Evolutionary conservation across 1,140 invertebrate species (phyloP).

Genomic region (Scaptomyza graminum): DNA sequence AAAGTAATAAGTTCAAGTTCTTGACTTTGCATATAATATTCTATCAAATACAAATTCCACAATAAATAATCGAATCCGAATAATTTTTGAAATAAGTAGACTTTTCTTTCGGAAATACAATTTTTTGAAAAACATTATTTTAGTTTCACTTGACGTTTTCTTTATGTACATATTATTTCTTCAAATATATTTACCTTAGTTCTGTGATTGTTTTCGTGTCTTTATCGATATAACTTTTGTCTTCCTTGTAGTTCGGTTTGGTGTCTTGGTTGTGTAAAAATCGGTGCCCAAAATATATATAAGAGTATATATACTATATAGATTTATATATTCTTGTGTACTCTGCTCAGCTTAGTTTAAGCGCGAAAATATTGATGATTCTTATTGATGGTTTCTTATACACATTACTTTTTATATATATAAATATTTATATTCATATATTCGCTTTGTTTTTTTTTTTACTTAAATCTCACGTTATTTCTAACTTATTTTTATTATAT

Average conservation of each 20-base stretch:
- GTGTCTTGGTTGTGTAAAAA: constrained; percentile 57
- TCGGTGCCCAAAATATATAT: constrained; percentile 80
- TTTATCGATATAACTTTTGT: constrained; percentile 65
- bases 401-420: constrained; percentile 41
- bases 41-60: too few species aligned
- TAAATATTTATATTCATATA: constrained; percentile 1
- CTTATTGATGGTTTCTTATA: constrained; percentile 27
- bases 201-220: constrained; percentile 78
- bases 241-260: constrained; percentile 44
- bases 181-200: constrained; percentile 68
- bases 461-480: constrained; percentile 32
- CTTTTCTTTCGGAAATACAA: too few species aligned
- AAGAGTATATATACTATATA: constrained; percentile 43
- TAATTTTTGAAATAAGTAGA: too few species aligned
- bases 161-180: neutral
- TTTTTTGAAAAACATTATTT: too few species aligned
- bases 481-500: constrained; percentile 39
- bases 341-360: constrained; percentile 20
- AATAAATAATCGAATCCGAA: too few species aligned
- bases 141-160: neutral
- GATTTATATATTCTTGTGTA: constrained; percentile 45
- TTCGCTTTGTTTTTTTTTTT: constrained; percentile 23
- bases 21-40: too few species aligned
- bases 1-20: neutral
- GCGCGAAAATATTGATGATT: constrained; percentile 34